Conservation (phyloP, 2,797 vertebrate species). For the Esox lucius region DNA sequence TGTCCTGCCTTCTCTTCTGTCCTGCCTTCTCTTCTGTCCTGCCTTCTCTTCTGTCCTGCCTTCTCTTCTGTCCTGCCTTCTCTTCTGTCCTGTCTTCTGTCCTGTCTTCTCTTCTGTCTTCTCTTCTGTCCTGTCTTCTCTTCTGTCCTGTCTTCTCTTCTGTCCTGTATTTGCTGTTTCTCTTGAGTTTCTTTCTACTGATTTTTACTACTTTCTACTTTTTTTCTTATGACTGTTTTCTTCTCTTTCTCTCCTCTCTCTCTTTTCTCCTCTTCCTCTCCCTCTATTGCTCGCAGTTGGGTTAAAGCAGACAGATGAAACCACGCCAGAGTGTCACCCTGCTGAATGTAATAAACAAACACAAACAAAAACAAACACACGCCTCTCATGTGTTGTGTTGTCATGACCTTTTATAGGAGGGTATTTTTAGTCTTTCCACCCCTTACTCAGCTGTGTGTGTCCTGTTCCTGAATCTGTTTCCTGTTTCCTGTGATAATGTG, state of each 20-base stretch:
- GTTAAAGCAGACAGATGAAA: neutral
- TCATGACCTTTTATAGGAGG: neutral
- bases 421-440: neutral
- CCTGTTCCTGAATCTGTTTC: neutral
- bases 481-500: neutral
- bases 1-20: slow-evolving; percentile 35
- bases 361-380: neutral
- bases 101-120: slow-evolving; percentile 21
- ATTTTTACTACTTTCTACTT: no score
- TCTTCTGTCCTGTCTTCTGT: slow-evolving; percentile 29
- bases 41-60: neutral
- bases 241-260: neutral
- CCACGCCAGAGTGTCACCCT: neutral
- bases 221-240: no score
- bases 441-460: neutral
- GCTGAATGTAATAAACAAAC: neutral
- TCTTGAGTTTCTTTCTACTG: neutral
- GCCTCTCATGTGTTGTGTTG: neutral
- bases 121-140: slow-evolving; percentile 21
- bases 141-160: slow-evolving; percentile 12
- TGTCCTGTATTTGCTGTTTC: slow-evolving; percentile 27
- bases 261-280: slow-evolving; percentile 1
- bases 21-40: no score
- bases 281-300: slow-evolving; percentile 18
- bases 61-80: neutral